These are phyloP conservation scores for Ctenosaura bakeri DNA, from an alignment of 2,797 vertebrate genomes.

Conservation along the genomic window DNA sequence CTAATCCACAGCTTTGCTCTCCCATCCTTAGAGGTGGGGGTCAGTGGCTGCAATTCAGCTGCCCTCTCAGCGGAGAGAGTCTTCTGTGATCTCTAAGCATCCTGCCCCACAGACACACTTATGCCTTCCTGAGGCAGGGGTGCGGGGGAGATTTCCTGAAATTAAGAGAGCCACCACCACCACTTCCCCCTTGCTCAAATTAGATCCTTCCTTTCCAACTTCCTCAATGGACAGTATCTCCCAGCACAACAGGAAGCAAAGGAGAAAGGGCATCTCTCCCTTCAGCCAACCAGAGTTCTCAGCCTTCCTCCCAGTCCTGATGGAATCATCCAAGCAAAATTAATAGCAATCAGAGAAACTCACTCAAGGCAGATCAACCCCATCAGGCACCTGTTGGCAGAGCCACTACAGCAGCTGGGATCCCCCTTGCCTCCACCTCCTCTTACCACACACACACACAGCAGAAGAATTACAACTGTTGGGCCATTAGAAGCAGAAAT, in stretches of 20 bases:
- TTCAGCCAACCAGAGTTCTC: not conserved
- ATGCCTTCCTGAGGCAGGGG: not conserved
- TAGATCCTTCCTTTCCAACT: not conserved
- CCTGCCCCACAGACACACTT: not conserved
- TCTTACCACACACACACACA: not conserved
- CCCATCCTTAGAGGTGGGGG: not conserved
- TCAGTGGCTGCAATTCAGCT: not conserved
- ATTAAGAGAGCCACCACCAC: not conserved
- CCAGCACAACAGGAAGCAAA: not conserved
- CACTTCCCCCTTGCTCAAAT: not conserved
- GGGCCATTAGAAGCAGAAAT: not conserved
- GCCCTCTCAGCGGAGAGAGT: too few relatives aligned
- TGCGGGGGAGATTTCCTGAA: not conserved
- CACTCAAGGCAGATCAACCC: not conserved
- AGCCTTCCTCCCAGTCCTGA: not conserved
- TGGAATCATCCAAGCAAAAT: constrained; percentile 4
- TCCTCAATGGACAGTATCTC: not conserved
- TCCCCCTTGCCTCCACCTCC: not conserved
- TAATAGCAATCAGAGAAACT: constrained; percentile 6
- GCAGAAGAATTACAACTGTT: not conserved
- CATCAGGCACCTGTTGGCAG: constrained; percentile 13
- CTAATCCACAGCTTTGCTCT: constrained; percentile 6
- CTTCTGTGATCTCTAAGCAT: not conserved
- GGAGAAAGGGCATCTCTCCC: not conserved
- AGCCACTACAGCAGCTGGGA: not conserved